Conservation (phyloP, 1,140 invertebrate species). For the Euborellia annulipes region DNA sequence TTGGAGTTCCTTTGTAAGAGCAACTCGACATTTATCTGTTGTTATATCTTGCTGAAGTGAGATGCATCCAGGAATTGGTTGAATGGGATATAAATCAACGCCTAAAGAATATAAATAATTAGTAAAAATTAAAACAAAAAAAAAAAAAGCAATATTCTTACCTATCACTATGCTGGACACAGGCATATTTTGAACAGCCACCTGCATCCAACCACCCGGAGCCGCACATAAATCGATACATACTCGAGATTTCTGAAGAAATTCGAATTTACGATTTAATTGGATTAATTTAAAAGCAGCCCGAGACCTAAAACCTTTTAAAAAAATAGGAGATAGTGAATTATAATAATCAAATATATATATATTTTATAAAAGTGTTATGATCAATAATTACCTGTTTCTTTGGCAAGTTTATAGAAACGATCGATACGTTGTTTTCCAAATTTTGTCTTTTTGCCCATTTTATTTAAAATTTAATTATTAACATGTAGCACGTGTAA, state of each 20-base stretch:
- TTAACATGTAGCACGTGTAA: too few relatives aligned
- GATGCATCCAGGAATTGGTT: conserved; percentile 79
- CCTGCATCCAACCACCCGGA: conserved; percentile 99
- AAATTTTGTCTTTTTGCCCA: conserved; percentile 94
- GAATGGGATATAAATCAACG: conserved; percentile 93
- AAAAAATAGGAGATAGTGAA: conserved; percentile 17
- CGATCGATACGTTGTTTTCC: conserved; percentile 97
- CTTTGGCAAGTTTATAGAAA: conserved; percentile 96
- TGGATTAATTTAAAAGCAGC: conserved; percentile 98
- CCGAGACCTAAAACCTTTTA: conserved; percentile 80
- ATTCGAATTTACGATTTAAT: conserved; percentile 92
- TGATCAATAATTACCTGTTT: conserved; percentile 58
- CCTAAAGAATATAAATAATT: conserved; percentile 32
- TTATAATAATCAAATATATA: neutral
- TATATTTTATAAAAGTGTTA: neutral
- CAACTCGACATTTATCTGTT: conserved; percentile 71
- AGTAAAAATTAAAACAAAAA: conserved; percentile 1
- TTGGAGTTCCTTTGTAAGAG: conserved; percentile 70
- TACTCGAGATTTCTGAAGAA: conserved; percentile 89
- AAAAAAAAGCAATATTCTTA: conserved; percentile 17
- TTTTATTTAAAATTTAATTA: conserved; percentile 35
- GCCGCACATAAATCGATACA: conserved; percentile 97
- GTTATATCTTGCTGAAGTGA: conserved; percentile 90
- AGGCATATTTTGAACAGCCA: conserved; percentile 96
- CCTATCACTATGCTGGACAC: conserved; percentile 86